Conservation (phyloP, 2,888 invertebrate species). For the Erebia epiphron region DNA sequence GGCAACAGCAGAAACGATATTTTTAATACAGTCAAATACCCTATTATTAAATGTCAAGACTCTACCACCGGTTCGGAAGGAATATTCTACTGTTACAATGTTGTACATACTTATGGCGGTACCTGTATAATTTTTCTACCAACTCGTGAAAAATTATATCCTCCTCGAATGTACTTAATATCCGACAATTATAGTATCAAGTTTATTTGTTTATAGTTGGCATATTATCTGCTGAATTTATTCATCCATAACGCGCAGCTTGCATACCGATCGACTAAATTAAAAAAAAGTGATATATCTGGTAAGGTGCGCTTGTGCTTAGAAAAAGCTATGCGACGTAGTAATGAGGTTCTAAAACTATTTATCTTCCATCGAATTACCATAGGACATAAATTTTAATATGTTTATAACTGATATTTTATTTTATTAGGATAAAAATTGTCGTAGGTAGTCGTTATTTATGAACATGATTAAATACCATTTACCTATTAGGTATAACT, state of each 20-base stretch:
- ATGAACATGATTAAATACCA: too few relatives aligned
- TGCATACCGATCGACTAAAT: slow-evolving; percentile 24
- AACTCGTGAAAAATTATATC: slow-evolving; percentile 1
- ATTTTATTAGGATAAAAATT: not conserved
- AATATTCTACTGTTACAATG: not conserved
- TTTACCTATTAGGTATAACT: too few relatives aligned
- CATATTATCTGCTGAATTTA: slow-evolving; percentile 30
- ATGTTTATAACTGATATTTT: not conserved
- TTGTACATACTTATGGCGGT: not conserved
- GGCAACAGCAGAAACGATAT: too few relatives aligned
- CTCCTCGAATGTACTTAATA: not conserved
- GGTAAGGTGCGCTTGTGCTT: slow-evolving; percentile 19
- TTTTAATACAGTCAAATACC: too few relatives aligned
- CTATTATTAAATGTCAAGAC: too few relatives aligned
- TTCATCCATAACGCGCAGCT: slow-evolving; percentile 29
- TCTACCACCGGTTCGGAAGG: not conserved
- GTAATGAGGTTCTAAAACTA: slow-evolving; percentile 17
- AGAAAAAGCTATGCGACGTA: not conserved
- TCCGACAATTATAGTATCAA: slow-evolving; percentile 2
- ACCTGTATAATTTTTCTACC: not conserved
- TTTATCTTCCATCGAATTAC: not conserved
- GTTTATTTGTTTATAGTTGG: slow-evolving; percentile 30
- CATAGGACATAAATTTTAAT: not conserved
- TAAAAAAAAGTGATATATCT: slow-evolving; percentile 30
- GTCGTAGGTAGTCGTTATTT: not conserved